A percentile compares a stretch with the other conserved stretches of the same genome.
phyloP scores from a whole-genome alignment of 2,797 vertebrate species.

The Podarcis siculus region DNA sequence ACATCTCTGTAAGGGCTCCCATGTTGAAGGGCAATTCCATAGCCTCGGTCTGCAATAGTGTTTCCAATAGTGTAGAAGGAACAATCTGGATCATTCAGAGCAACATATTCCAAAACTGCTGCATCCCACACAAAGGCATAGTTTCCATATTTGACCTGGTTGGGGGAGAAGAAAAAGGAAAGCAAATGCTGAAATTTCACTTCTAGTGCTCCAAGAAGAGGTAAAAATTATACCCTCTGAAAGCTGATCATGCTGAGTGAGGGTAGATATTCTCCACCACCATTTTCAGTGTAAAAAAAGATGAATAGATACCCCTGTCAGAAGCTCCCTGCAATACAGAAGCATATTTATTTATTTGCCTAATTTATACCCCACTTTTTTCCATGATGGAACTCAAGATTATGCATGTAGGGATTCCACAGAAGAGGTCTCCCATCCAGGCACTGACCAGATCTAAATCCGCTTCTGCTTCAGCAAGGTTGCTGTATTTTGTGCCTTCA shows the following conservation, averaged over 20 bases:
- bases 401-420: neutral
- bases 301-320: rapidly evolving
- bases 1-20: slow-evolving; percentile 97
- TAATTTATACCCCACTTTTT: neutral
- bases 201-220: neutral
- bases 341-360: neutral
- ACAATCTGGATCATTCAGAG: slow-evolving; percentile 96
- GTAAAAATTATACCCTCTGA: rapidly evolving
- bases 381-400: neutral
- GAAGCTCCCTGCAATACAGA: neutral
- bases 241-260: neutral
- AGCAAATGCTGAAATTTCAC: neutral
- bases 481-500: neutral
- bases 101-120: slow-evolving; percentile 94
- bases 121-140: slow-evolving; percentile 98
- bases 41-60: slow-evolving; percentile 91
- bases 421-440: neutral
- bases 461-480: neutral
- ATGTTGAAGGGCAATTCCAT: slow-evolving; percentile 96
- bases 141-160: slow-evolving; percentile 92
- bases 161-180: slow-evolving; percentile 62
- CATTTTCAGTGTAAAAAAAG: neutral
- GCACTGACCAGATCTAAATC: neutral
- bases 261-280: neutral
- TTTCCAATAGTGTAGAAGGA: slow-evolving; percentile 93